These are phyloP conservation scores for Nyleta sp. DNA, from an alignment of 2,888 invertebrate genomes.

Conservation along the genomic window DNA sequence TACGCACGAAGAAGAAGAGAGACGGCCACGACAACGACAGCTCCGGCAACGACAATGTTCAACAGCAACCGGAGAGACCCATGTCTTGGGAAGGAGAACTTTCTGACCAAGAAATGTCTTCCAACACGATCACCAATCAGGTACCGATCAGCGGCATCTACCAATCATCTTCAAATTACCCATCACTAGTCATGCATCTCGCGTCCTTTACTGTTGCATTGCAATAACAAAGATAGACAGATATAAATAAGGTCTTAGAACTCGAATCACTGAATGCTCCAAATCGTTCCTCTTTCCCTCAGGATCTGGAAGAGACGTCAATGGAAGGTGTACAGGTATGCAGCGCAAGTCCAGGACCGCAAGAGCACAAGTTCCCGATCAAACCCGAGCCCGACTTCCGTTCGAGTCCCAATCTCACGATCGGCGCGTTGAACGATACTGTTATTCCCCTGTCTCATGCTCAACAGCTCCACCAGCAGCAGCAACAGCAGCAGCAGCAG, in stretches of 20 bases:
- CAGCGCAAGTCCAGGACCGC: conserved; percentile 78
- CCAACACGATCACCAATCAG: conserved; percentile 81
- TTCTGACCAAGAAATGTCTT: conserved; percentile 90
- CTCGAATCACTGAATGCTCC: too few relatives aligned
- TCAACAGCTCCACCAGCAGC: conserved; percentile 76
- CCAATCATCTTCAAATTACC: too few relatives aligned
- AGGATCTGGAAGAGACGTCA: conserved; percentile 82
- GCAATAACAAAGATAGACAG: too few relatives aligned
- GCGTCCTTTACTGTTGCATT: too few relatives aligned
- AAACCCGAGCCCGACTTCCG: conserved; percentile 81
- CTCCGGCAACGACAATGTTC: conserved; percentile 80
- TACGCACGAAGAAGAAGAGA: conserved; percentile 86
- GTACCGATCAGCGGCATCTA: too few relatives aligned
- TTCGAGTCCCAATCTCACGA: conserved; percentile 77
- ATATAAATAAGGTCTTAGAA: too few relatives aligned
- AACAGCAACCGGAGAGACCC: conserved; percentile 86
- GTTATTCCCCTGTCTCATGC: conserved; percentile 74
- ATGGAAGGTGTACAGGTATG: conserved; percentile 83
- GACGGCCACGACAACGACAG: conserved; percentile 81
- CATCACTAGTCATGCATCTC: too few relatives aligned
- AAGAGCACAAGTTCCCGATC: conserved; percentile 80
- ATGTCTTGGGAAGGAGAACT: conserved; percentile 98
- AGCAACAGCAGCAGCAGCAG: conserved; percentile 72
- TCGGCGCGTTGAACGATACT: conserved; percentile 75
- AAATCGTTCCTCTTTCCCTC: neutral